Evolutionary conservation across 37 sponge, comb jelly and placozoan genomes (phyloP), one percentile per base, ranked within the genome.

Genomic region (Amphimedon queenslandica): DNA sequence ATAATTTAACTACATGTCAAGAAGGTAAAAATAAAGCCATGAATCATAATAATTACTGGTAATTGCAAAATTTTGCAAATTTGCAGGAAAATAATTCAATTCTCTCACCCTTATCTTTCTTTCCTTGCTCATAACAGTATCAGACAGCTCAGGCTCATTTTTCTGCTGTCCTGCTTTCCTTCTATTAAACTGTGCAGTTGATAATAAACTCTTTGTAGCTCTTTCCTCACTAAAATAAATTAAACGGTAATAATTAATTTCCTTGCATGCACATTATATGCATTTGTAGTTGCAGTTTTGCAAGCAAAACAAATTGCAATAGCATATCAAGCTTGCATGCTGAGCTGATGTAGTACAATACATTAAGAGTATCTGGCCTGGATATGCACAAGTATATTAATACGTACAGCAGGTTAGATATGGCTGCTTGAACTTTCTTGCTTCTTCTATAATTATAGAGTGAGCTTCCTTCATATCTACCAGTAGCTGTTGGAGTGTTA

Each of bases 91-190:
- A n/a, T n/a, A n/a, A n/a, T n/a, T n/a, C n/a, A n/a, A n/a, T n/a
- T n/a, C 53, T 18, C 68, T 36, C 29, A 89, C 85, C 32, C 83
- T 83, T 36, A 68, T 84, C 27, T 82, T 71, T 32, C 96, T 78
- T 20, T 95, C 96, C 32, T 79, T 47, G 55, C 96, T 90, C 86
- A 95, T 90, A 88, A 90, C 90, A 27, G 86, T 64, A 27, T 76
- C 69, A n/a, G 96, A 89, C 24, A 81, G 58, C 1, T 63, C 42
- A 31, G 92, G 96, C 40, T 80, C 63, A 37, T 53, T 28, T 2
- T 74, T 64, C 0, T 67, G 3, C 23, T 10, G 38, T 16, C 39
- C 63, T 20, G 72, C 72, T 42, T 58, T 57, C n/a, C n/a, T n/a
- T n/a, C 39, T 29, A 80, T 87, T 87, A 53, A 61, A 64, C 69